These are phyloP conservation scores for Anthophora plumipes DNA, from an alignment of 2,888 invertebrate species.

Conservation along the genomic window DNA sequence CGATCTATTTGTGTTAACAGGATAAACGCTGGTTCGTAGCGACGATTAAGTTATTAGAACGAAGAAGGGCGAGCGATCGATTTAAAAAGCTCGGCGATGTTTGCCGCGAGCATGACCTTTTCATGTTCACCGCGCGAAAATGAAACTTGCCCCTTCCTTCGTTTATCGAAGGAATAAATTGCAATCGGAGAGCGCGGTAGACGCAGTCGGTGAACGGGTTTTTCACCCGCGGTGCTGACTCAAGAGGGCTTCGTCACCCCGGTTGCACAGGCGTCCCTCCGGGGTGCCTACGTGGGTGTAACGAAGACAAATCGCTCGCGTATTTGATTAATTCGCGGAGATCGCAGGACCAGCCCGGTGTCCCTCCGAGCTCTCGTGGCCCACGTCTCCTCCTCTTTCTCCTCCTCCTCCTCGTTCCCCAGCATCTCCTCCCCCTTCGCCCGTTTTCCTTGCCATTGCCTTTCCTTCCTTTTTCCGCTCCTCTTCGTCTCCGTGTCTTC, in stretches of 20 bases:
- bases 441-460: constrained; percentile 26
- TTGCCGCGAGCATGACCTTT: no score
- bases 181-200: constrained; percentile 72
- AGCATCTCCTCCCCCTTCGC: constrained; percentile 6
- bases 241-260: constrained; percentile 74
- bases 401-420: constrained; percentile 14
- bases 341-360: constrained; percentile 58
- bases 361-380: constrained; percentile 34
- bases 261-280: constrained; percentile 72
- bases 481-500: constrained; percentile 47
- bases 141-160: background rate
- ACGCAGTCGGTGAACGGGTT: constrained; percentile 64
- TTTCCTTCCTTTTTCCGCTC: constrained; percentile 21
- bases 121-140: background rate
- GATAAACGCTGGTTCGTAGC: constrained; percentile 31
- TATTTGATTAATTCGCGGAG: constrained; percentile 79
- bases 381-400: constrained; percentile 31
- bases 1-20: constrained; percentile 27
- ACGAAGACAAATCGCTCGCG: constrained; percentile 83
- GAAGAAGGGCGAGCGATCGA: no score
- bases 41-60: background rate
- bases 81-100: no score
- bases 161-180: constrained; percentile 80
- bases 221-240: constrained; percentile 70
- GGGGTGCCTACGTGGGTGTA: constrained; percentile 81